A percentile compares a stretch with the other conserved stretches of the same genome.
These are phyloP conservation scores for Pyxicephalus adspersus DNA, from an alignment of 2,113 vertebrate genomes.

Conservation along the genomic window DNA sequence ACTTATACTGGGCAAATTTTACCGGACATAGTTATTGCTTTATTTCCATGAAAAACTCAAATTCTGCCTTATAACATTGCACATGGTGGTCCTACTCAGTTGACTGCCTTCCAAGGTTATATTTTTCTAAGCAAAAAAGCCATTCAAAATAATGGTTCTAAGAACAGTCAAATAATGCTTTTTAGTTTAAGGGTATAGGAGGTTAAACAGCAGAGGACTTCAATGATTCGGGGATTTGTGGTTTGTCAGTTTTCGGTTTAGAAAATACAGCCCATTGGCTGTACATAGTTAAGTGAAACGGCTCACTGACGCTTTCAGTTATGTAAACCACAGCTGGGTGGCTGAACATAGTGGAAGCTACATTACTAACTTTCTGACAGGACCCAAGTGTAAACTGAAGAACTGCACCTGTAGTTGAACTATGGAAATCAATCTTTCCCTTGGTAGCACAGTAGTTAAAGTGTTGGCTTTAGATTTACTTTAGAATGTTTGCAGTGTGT, in stretches of 20 bases:
- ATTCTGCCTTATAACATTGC: not conserved
- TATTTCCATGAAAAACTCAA: not conserved
- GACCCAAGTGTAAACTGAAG: constrained; percentile 43
- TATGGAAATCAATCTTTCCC: constrained; percentile 26
- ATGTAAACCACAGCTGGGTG: constrained; percentile 50
- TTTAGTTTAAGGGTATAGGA: constrained; percentile 24
- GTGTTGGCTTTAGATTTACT: not conserved
- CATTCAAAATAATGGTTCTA: constrained; percentile 21
- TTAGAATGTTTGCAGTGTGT: constrained; percentile 1
- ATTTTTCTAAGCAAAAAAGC: constrained; percentile 19
- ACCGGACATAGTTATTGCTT: not conserved
- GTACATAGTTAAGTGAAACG: constrained; percentile 9
- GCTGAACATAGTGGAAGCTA: constrained; percentile 27
- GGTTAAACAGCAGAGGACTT: constrained; percentile 29
- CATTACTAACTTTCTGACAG: constrained; percentile 38
- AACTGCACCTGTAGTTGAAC: constrained; percentile 36
- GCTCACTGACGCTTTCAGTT: constrained; percentile 10
- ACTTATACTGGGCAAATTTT: not conserved
- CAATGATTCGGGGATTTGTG: constrained; percentile 34
- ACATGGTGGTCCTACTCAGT: constrained; percentile 37
- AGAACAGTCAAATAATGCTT: not conserved
- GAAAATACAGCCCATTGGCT: constrained; percentile 2
- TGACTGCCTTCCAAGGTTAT: constrained; percentile 1
- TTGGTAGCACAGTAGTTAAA: constrained; percentile 40
- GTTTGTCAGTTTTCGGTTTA: constrained; percentile 40